These are phyloP conservation scores for Bombus ignitus DNA, from an alignment of 1,140 invertebrate genomes.

Conservation along the genomic window DNA sequence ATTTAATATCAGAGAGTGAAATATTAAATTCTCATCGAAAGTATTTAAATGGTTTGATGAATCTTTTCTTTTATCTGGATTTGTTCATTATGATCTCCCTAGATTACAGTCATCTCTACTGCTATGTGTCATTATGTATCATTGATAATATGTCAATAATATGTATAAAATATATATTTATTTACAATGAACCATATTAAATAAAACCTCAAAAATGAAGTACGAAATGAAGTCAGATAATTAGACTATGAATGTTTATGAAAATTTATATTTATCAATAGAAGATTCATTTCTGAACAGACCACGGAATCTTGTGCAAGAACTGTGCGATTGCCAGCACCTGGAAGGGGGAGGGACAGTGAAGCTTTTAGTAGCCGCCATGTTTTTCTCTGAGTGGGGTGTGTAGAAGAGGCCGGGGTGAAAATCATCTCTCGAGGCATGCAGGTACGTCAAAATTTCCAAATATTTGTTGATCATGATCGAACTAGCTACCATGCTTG, in stretches of 20 bases:
- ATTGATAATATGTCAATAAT: not conserved
- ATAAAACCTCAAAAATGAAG: not conserved
- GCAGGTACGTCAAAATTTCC: constrained; percentile 75
- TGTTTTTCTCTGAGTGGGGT: constrained; percentile 83
- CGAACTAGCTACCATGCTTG: not conserved
- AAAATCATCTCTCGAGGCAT: constrained; percentile 83
- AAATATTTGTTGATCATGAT: constrained; percentile 17
- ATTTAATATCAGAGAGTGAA: too few species aligned
- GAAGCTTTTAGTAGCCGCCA: constrained; percentile 79
- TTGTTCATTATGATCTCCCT: not conserved
- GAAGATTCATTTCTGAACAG: constrained; percentile 18
- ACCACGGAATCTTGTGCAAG: constrained; percentile 24
- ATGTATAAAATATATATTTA: not conserved
- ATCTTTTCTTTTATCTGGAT: not conserved
- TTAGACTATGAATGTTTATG: not conserved
- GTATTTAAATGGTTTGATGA: not conserved
- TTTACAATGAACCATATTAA: not conserved
- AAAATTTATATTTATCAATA: too few species aligned
- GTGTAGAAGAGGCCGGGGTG: constrained; percentile 82
- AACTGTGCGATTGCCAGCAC: not conserved
- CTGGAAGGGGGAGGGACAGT: constrained; percentile 65
- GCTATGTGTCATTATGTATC: too few species aligned
- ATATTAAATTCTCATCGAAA: not conserved
- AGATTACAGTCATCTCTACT: not conserved
- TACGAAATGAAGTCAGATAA: not conserved